Base-by-base conservation (phyloP, 2,113 vertebrate genomes). In the Damaliscus lunatus region DNA sequence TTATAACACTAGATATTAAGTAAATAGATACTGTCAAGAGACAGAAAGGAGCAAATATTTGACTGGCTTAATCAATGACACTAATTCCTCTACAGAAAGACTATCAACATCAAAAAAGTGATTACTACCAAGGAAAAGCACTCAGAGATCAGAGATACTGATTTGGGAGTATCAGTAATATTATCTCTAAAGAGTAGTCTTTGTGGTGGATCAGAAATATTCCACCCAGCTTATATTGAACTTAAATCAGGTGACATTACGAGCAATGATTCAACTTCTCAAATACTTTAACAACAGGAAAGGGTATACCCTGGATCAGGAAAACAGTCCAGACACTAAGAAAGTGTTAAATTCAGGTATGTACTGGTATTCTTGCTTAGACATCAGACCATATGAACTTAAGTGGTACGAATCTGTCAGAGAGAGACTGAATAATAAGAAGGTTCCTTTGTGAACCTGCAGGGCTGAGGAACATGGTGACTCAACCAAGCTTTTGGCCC, bases 221-320 rank as follows among this genome's bases (percentile, higher is more conserved):
- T 95, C 80, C 12, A 91, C 50, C 31, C 31, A 46, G 29, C 84
- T 95, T 95, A 96, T 59, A 91, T 0, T 48, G 16, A 97, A 94
- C 80, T 94, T 82, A 92, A 77, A 60, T 74, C 87, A 96, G 33
- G 21, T 95, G 64, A 90, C 33, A 92, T 92, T 97, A 36, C 53
- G 59, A 92, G 36, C 80, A 96, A 95, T 74, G 62, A 89, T 46
- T 94, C 53, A 74, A 89, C 16, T 88, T 93, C 40, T 82, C 40
- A 82, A 83, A 33, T 92, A 92, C 31, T 36, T 77, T 94, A 93
- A 85, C 15, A 84, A 33, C 50, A 93, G 53, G 64, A 95, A 80
- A 97, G 43, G n/a, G 17, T 53, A 94, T 2, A 71, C 21, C 36
- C 52, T 91, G 40, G 82, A 55, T 86, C 88, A 27, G 27, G 48